Base-by-base conservation (phyloP, 2,888 invertebrate species). In the Frankliniella fusca region DNA sequence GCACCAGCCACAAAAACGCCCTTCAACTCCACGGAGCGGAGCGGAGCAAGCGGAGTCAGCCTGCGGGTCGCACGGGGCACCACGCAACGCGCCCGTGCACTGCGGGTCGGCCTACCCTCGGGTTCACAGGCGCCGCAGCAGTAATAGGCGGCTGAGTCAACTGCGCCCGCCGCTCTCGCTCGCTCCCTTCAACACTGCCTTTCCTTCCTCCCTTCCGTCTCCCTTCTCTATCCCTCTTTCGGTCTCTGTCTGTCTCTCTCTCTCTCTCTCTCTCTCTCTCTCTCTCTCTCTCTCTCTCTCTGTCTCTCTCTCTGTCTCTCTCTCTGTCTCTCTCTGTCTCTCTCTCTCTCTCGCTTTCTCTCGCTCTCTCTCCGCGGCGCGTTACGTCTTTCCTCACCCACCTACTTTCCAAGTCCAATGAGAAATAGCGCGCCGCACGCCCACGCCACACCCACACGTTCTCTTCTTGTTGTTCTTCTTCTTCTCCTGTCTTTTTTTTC, bases 391-490 rank as follows among this genome's bases (percentile, higher is more conserved):
- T 61, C 54, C 61, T 61, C 61, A 61, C 61, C 61, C n/a, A 61
- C 61, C 61, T 61, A n/a, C 61, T 61, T 61, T 61, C 61, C 61
- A 61, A 61, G 61, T 61, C 61, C 61, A 61, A 61, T 61, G 61
- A 12, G 54, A 18, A n/a, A 61, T 18, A 61, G 61, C 7, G 61
- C 61, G 61, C 61, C 61, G n/a, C 61, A 61, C 61, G 61, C 18
- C 61, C 38, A 38, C 38, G 38, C 38, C 38, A 38, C 38, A n/a
- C n/a, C n/a, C 38, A 38, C 38, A 38, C 38, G 38, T 38, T 15
- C 20, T 61, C n/a, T 61, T 61, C 61, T 61, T 18, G n/a, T 11
- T 7, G 18, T 61, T 61, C n/a, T 61, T 61, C n/a, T 54, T 54
- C 18, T 18, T 54, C 54, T 18, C 54, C 54, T 54, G 54, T 54